Base-by-base conservation (phyloP, 2,797 vertebrate species). In the Crypturellus tataupa region DNA sequence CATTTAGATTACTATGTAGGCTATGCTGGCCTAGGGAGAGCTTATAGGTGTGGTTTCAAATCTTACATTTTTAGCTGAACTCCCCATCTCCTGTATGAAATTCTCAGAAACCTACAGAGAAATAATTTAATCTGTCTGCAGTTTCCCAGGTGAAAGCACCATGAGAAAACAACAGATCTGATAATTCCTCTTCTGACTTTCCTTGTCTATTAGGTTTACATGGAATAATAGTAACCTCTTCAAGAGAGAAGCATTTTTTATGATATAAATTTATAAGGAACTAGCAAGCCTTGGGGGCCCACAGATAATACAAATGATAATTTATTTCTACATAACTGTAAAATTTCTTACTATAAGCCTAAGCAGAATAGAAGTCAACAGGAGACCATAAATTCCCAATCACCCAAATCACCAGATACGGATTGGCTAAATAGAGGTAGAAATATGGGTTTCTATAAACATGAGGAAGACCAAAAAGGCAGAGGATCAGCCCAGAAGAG, bases 281-380 rank as follows among this genome's bases (percentile, higher is more conserved):
- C 63, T 77, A 89, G 67, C 42, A 93, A 93, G 90, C 75, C 64
- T 82, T 83, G 19, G 25, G 68, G 40, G 31, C 49, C 55, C 44
- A 91, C 80, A 58, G 15, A 84, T 90, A 87, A 85, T 85, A 89
- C 59, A 93, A 93, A 89, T 94, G 25, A 78, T 93, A 89, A 92
- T 93, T 90, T 87, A 94, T 96, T 94, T 94, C 58, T 85, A 80
- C 89, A 93, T 94, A 80, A 72, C 79, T 47, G 51, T 47, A 67
- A 83, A 85, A 59, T 80, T 51, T 72, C 65, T 49, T 59, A 63
- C 35, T 56, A 69, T 65, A 80, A 92, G 90, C 78, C 85, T 17
- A 62, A 49, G 46, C 46, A 69, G 65, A 89, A 68, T 15, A 81
- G 62, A 70, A 83, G 53, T 62, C 86, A 92, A 64, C 58, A 29